phyloP scores from a whole-genome alignment of 2,797 vertebrate species.

The Serranus cabrilla region DNA sequence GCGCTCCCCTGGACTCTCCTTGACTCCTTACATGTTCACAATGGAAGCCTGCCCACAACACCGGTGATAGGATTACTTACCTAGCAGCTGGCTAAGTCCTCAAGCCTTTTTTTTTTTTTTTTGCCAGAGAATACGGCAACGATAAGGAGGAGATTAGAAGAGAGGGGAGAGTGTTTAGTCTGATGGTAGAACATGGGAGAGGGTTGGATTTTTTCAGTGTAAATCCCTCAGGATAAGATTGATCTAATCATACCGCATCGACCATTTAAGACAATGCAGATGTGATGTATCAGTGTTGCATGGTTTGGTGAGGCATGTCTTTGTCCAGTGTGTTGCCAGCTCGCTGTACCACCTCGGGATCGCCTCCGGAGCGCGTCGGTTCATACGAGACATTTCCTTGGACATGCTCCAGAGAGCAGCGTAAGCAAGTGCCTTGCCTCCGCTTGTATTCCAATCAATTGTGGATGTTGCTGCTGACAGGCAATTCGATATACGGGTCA shows the following conservation, averaged over 20 bases:
- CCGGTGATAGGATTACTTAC: conserved; percentile 65
- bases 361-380: conserved; percentile 16
- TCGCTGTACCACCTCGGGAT: conserved; percentile 33
- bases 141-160: conserved; percentile 55
- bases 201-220: neutral
- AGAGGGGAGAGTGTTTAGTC: conserved; percentile 37
- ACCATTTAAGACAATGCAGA: neutral
- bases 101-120: conserved; percentile 39
- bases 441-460: conserved; percentile 64
- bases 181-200: conserved; percentile 10
- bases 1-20: conserved; percentile 68
- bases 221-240: conserved; percentile 14
- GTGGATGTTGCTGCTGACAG: conserved; percentile 61
- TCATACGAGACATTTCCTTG: conserved; percentile 55
- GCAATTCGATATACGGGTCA: conserved; percentile 51
- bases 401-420: conserved; percentile 59
- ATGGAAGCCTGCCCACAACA: conserved; percentile 35
- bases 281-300: neutral
- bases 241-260: conserved; percentile 20
- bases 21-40: conserved; percentile 69
- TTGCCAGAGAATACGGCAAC: conserved; percentile 30
- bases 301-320: conserved; percentile 4
- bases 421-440: conserved; percentile 47
- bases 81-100: conserved; percentile 40
- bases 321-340: conserved; percentile 13